Conservation (phyloP, 1,140 invertebrate species). For the Telenomus remus region DNA sequence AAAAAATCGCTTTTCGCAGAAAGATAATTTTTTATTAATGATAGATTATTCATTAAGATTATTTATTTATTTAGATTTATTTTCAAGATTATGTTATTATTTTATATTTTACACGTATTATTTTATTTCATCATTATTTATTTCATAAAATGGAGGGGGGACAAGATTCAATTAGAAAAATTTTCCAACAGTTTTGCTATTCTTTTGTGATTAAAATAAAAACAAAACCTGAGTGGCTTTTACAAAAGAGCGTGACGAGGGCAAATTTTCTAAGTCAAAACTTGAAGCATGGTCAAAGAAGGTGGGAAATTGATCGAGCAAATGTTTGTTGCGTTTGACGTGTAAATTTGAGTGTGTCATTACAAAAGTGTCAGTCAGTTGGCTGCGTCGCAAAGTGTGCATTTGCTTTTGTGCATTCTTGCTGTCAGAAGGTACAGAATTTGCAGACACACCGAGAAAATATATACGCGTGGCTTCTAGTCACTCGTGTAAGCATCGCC, state of each 20-base stretch:
- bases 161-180: too few relatives aligned
- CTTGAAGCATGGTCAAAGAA: background rate
- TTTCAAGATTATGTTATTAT: too few relatives aligned
- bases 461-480: constrained; percentile 32
- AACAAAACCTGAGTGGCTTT: too few relatives aligned
- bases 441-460: constrained; percentile 30
- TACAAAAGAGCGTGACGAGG: background rate
- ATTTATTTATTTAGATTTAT: too few relatives aligned
- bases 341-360: constrained; percentile 10
- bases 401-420: constrained; percentile 26
- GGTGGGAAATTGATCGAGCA: background rate
- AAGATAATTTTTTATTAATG: too few relatives aligned
- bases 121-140: too few relatives aligned
- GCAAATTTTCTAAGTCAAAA: constrained; percentile 1
- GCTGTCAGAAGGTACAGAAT: constrained; percentile 36
- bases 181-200: too few relatives aligned
- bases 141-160: too few relatives aligned
- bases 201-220: too few relatives aligned
- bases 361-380: constrained; percentile 3
- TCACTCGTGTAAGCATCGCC: constrained; percentile 28
- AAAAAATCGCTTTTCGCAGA: too few relatives aligned
- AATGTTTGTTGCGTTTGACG: constrained; percentile 6
- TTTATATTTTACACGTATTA: too few relatives aligned
- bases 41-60: too few relatives aligned
- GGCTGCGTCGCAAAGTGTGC: constrained; percentile 8